Evolutionary conservation across 1,140 invertebrate genomes (phyloP), one percentile per base, ranked within the genome.

Genomic region (Drosophila orosa): DNA sequence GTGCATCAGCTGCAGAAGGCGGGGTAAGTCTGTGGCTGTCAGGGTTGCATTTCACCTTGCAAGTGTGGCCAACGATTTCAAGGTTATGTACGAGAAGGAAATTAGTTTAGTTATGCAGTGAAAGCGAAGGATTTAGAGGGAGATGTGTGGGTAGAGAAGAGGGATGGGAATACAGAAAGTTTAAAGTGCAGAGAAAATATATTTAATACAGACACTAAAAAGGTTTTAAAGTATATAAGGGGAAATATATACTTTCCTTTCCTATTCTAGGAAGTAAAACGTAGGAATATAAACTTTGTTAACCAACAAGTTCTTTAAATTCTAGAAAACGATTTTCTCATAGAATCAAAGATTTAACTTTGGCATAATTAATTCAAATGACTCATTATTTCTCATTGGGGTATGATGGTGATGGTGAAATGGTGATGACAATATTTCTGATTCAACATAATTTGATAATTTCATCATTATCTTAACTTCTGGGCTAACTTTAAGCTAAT

Each of bases 81-180:
- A 75, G 77, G 77, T 62, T 74, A 39, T 47, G 31, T 24, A 19
- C 35, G 44, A 59, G 69, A 58, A 61, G 56, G 33, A 74, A 79
- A 71, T 79, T 79, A 79, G 60, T 52, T 78, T 78, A 78, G 29
- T 59, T 77, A 69, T 62, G 58, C 48, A 61, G 65, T 39, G 29
- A 52, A 50, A 59, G 31, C 37, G 35, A 54, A 10, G 31, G 50
- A 27, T 45, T 69, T 69, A 15, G 7, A 24, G 39, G 27, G 13
- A 10, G 40, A 54, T 33, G 39, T 6, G 10, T 22, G 40, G 1
- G 3, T 3, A 29, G 12, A 1, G 22, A 10, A 17, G n/a, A 13
- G 19, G 3, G 0, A 8, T 12, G 9, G 33, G 29, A 22, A 13
- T 22, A 3, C 13, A 7, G 17, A 19, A 27, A 44, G 8, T 15